A percentile compares a stretch with the other conserved stretches of the same genome.
Evolutionary conservation across 2,113 vertebrate genomes (phyloP).

Genomic region (Equus przewalskii): DNA sequence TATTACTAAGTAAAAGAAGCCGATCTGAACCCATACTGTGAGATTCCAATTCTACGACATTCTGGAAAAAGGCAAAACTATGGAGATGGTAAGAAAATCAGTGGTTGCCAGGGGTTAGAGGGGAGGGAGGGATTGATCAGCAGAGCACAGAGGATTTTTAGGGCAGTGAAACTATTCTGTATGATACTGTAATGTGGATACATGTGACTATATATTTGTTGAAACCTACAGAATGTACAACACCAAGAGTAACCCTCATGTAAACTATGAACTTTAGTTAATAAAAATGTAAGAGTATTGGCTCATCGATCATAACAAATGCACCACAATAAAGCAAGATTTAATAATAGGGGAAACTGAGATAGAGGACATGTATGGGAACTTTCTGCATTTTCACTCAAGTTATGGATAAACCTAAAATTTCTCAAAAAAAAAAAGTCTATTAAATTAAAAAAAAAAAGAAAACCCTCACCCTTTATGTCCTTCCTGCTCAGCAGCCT

Average conservation of each 20-base stretch:
- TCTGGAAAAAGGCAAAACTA: not conserved
- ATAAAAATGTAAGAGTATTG: no score
- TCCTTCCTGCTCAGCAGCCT: not conserved
- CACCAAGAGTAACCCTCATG: not conserved
- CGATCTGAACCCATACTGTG: accelerated
- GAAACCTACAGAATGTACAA: not conserved
- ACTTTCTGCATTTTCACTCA: not conserved
- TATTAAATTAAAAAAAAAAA: not conserved
- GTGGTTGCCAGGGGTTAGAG: not conserved
- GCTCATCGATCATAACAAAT: no score
- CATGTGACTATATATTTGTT: not conserved
- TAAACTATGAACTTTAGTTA: not conserved
- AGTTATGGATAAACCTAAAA: not conserved
- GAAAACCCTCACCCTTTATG: not conserved
- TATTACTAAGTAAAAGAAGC: not conserved
- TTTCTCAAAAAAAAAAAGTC: not conserved
- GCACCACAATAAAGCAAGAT: not conserved
- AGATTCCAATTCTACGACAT: not conserved
- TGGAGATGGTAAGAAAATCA: no score
- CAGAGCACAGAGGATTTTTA: not conserved
- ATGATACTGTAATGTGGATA: not conserved
- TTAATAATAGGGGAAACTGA: not conserved
- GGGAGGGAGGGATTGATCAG: not conserved
- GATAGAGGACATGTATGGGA: not conserved
- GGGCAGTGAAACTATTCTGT: not conserved